phyloP scores from a whole-genome alignment of 2,113 vertebrate species.

The Megatriorchis doriae region DNA sequence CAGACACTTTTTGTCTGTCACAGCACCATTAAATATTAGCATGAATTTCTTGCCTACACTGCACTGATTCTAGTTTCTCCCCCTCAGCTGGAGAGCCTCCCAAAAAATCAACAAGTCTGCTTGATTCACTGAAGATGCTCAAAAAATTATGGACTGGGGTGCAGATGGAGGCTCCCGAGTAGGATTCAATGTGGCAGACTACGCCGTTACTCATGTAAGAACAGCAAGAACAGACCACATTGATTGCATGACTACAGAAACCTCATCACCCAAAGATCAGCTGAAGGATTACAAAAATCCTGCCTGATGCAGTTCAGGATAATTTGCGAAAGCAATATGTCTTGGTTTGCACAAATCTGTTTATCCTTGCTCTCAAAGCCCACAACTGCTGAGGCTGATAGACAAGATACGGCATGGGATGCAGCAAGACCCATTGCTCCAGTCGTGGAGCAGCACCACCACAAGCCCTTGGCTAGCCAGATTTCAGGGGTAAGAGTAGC shows the following conservation, averaged over 20 bases:
- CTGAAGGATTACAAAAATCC: too few species aligned
- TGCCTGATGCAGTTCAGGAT: neutral
- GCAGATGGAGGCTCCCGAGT: neutral
- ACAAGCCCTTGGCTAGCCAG: rapidly evolving
- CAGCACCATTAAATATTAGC: neutral
- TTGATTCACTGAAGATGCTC: neutral
- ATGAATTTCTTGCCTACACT: neutral
- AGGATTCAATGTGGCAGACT: neutral
- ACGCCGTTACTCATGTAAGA: neutral
- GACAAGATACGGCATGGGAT: rapidly evolving
- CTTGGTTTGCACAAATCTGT: neutral
- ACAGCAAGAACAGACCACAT: neutral
- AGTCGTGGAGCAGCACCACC: neutral
- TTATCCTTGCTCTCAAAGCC: neutral
- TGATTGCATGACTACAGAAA: neutral
- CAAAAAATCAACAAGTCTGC: neutral
- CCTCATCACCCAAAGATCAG: neutral
- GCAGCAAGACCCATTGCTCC: neutral
- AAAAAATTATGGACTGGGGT: neutral
- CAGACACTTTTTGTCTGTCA: neutral
- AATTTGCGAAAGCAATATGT: neutral
- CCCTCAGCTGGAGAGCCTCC: neutral
- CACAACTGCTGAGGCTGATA: rapidly evolving
- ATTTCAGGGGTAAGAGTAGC: neutral
- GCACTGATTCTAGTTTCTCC: neutral